Base-by-base conservation (phyloP, 2,797 vertebrate genomes). In the Basileuterus tristriatus region DNA sequence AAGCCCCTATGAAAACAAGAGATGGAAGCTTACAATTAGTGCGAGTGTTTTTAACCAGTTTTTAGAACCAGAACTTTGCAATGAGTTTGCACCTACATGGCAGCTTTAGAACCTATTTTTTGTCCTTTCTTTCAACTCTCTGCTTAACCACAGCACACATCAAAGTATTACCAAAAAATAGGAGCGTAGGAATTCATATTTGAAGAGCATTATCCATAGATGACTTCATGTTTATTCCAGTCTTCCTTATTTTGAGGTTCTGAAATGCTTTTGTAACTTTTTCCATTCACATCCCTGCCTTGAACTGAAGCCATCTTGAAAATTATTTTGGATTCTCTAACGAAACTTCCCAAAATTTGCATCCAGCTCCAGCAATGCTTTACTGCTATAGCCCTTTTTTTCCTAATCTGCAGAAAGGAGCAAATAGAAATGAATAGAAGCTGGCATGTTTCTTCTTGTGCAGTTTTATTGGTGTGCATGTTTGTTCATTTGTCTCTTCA, bases 401-500 rank as follows among this genome's bases (percentile, higher is more conserved):
- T 13, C 50, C 82, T 89, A 30, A 84, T 65, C 82, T 75, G 65
- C 62, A 52, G 68, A 93, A 74, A 6, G 36, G 32, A 52, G 63
- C 60, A 75, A 76, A 90, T 72, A 80, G 86, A 89, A 93, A 94
- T 91, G 90, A 95, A 95, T 79, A 93, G 93, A 94, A 86, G 77
- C 94, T 88, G 89, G 85, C 89, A 60, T 93, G 95, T 93, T 95
- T 86, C 89, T 96, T 96, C 85, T 91, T 96, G 93, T 88, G 94
- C 89, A 53, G 59, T 94, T 96, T 94, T 96, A 93, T 94, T 94
- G 93, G 92, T 93, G 91, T 93, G 89, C 94, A 0, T 96, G 83
- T 93, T 95, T 94, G 93, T 92, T 96, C 89, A 58, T 94, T 96
- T 96, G 92, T 90, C 88, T 96, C 52, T 56, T 81, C 59, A 60